Evolutionary conservation across 2,888 invertebrate species (phyloP).

Genomic region (Aporophyla nigra): DNA sequence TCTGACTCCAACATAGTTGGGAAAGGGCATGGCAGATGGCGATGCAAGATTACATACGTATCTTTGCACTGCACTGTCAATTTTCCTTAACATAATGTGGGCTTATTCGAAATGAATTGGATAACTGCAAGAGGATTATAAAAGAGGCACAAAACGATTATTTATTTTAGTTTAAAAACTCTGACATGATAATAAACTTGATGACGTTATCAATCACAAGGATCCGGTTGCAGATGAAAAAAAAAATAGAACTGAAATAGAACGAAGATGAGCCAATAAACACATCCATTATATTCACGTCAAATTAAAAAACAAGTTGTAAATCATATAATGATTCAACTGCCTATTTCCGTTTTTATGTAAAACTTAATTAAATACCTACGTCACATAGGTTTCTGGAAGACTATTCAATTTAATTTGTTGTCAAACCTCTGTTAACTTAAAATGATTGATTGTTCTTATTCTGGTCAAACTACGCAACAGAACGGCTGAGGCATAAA

Average conservation of each 20-base stretch:
- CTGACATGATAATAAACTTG: conserved; percentile 1
- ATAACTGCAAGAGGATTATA: neutral
- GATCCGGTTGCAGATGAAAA: conserved; percentile 25
- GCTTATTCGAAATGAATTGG: neutral
- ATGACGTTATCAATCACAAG: conserved; percentile 22
- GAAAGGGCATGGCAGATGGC: neutral
- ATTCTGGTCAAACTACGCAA: neutral
- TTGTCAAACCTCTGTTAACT: conserved; percentile 4
- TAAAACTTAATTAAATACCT: conserved; percentile 21
- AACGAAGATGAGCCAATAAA: conserved; percentile 17
- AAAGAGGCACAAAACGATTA: neutral
- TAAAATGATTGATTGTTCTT: neutral
- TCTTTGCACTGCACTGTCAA: neutral
- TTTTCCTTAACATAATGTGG: neutral
- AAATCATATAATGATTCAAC: conserved; percentile 34
- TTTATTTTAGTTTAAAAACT: neutral
- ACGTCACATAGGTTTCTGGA: conserved; percentile 21
- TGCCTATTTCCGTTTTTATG: conserved; percentile 28
- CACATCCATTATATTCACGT: conserved; percentile 38
- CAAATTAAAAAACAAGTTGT: conserved; percentile 46
- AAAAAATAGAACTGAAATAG: neutral
- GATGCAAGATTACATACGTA: neutral
- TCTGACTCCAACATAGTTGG: neutral
- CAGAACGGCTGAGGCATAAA: neutral
- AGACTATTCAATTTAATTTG: neutral